Evolutionary conservation across 2,797 vertebrate genomes (phyloP).

Genomic region (Neosilurus mollespiculum): DNA sequence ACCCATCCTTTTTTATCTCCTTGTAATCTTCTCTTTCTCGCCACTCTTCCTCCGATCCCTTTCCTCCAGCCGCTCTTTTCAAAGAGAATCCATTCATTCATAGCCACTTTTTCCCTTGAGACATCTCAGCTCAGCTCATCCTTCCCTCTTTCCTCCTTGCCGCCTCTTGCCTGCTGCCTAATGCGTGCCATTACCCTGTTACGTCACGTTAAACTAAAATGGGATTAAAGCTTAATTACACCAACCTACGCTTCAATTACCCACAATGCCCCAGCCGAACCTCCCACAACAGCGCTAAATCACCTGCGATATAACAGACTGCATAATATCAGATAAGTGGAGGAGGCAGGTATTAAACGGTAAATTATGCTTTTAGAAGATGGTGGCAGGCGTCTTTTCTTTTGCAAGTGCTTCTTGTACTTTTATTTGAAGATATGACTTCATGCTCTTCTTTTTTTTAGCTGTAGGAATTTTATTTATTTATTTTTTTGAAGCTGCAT

Average conservation of each 20-base stretch:
- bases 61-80: background rate
- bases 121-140: background rate
- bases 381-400: background rate
- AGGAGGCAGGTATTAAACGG: background rate
- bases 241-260: conserved; percentile 42
- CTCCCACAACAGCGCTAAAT: background rate
- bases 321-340: background rate
- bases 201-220: conserved; percentile 36
- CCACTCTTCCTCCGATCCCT: background rate
- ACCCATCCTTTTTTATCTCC: background rate
- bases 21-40: background rate
- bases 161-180: conserved; percentile 8
- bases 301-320: background rate
- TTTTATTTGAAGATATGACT: background rate
- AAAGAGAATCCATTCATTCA: background rate
- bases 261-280: conserved; percentile 10
- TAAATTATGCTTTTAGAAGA: background rate
- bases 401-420: background rate
- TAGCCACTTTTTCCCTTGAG: background rate
- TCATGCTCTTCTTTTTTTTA: no score
- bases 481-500: background rate
- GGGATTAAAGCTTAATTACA: conserved; percentile 47
- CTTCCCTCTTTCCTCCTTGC: background rate
- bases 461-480: background rate
- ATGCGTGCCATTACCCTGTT: conserved; percentile 18